Evolutionary conservation across 2,113 vertebrate genomes (phyloP), one percentile per base, ranked within the genome.

Genomic region (Aix galericulata): DNA sequence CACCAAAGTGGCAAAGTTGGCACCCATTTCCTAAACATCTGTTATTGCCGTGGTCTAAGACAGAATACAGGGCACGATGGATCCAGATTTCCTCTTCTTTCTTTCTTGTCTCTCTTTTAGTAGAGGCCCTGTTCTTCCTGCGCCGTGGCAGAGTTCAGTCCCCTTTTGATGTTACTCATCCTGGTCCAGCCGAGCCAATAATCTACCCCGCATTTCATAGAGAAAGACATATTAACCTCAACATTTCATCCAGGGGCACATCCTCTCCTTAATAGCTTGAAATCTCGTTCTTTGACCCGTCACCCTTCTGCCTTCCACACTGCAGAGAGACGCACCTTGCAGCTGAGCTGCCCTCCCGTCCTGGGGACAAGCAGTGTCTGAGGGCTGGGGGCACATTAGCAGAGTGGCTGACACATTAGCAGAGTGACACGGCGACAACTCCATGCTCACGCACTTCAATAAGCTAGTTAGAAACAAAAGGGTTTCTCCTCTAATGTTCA

Each of bases 401-500:
- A 67, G 68, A 83, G 86, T 9, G 11, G 36, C 86, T 86, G 81
- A 56, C 78, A 83, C 42, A 73, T 96, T 58, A 86, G 40, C 81
- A 67, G 72, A 88, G 86, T 15, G 16, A 36, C 90, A 62, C 4
- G 1, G 58, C 50, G 79, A 89, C 82, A 90, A n/a, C 77, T 94
- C 83, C 93, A 88, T 95, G 93, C 74, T 56, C 60, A 23, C 74
- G 88, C 95, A 93, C 92, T 77, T 84, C 87, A 92, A 87, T 97
- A 73, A 96, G 84, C 85, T 93, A 10, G 89, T 96, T 96, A 93
- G 80, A 94, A 96, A 88, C 92, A 84, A 86, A 92, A 93, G n/a
- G 21, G 36, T 80, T 94, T 93, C 82, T 92, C 52, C 76, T 89
- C 79, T 93, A 91, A 95, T 95, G 83, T 93, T 92, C 82, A 27